A percentile compares a stretch with the other conserved stretches of the same genome.
These are phyloP conservation scores for Ennomos erosarius DNA, from an alignment of 2,888 invertebrate species.

Conservation along the genomic window DNA sequence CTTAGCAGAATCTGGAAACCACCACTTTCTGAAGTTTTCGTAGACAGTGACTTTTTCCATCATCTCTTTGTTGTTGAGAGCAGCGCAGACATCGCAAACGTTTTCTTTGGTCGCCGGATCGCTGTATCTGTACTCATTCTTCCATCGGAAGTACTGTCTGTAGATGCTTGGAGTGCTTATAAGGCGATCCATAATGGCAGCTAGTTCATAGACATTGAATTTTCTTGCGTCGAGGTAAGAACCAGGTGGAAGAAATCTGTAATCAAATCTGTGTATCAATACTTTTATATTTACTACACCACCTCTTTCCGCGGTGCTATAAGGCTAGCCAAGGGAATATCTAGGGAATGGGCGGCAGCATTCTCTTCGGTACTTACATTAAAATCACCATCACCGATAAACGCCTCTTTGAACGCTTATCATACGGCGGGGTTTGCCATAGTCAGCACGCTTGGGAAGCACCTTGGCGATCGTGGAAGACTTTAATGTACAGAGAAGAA, in stretches of 20 bases:
- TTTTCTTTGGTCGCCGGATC: constrained; percentile 52
- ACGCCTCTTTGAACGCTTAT: too few species aligned
- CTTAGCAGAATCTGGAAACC: constrained; percentile 54
- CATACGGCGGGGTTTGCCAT: too few species aligned
- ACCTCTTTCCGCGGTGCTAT: too few species aligned
- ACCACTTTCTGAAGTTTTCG: constrained; percentile 64
- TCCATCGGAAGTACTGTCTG: constrained; percentile 64
- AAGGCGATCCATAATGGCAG: constrained; percentile 53
- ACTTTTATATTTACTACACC: too few species aligned
- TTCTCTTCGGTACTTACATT: too few species aligned
- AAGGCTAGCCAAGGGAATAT: too few species aligned
- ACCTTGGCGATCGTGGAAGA: too few species aligned
- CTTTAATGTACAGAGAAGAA: too few species aligned
- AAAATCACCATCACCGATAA: too few species aligned
- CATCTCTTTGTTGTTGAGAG: constrained; percentile 53
- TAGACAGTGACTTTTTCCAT: constrained; percentile 49
- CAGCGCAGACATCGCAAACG: constrained; percentile 64
- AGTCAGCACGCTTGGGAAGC: too few species aligned
- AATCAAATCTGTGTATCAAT: constrained; percentile 25
- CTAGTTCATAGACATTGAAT: constrained; percentile 49
- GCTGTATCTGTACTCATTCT: constrained; percentile 53
- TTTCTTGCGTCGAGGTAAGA: constrained; percentile 65
- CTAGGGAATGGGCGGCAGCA: too few species aligned
- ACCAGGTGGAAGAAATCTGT: constrained; percentile 73
- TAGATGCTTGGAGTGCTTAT: constrained; percentile 57